Evolutionary conservation across 2,888 invertebrate species (phyloP).

Genomic region (Drosophila sordidula): DNA sequence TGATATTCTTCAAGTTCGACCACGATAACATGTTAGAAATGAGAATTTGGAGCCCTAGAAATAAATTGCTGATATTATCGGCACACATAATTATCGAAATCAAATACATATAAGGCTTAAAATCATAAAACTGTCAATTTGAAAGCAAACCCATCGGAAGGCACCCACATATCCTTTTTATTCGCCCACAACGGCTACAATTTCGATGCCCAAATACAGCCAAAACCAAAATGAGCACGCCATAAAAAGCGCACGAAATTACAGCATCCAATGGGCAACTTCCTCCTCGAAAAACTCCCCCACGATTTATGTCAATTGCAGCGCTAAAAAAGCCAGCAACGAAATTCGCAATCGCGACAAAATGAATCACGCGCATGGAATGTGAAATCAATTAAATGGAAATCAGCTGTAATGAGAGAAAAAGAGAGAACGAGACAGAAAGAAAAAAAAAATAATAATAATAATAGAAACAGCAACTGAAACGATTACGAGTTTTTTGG

Average conservation of each 20-base stretch:
- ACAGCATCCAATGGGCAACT: constrained; percentile 13
- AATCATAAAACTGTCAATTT: not conserved
- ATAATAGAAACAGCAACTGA: constrained; percentile 12
- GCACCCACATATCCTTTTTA: constrained; percentile 15
- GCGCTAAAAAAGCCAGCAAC: constrained; percentile 5
- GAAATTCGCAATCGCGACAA: constrained; percentile 26
- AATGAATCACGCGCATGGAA: constrained; percentile 60
- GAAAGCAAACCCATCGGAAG: not conserved
- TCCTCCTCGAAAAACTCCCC: constrained; percentile 8
- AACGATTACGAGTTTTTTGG: constrained; percentile 25
- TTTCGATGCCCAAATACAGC: constrained; percentile 13
- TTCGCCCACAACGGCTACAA: not conserved
- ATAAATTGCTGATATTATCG: not conserved
- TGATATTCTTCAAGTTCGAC: no score
- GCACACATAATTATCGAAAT: not conserved
- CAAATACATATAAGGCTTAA: not conserved
- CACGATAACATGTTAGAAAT: no score
- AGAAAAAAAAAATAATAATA: not conserved
- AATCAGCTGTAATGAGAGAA: constrained; percentile 53
- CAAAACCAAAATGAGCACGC: constrained; percentile 3
- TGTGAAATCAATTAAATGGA: constrained; percentile 71
- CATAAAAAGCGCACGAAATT: constrained; percentile 13
- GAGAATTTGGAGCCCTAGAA: not conserved
- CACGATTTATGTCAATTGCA: constrained; percentile 19
- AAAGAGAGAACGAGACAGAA: not conserved